phyloP scores from a whole-genome alignment of 2,797 vertebrate genomes.

The Galago senegalensis region DNA sequence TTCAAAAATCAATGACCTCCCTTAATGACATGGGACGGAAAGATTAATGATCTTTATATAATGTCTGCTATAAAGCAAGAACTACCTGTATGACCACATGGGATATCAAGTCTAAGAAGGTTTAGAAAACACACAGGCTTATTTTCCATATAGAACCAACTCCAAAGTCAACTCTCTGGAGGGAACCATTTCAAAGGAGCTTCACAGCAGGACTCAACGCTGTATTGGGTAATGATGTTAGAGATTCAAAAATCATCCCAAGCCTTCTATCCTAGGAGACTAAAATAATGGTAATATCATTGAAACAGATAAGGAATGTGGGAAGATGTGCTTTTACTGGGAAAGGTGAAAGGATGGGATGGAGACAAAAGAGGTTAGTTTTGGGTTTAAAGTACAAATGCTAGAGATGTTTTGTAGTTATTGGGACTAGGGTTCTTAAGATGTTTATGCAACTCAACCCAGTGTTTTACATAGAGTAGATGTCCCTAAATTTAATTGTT shows the following conservation, averaged over 20 bases:
- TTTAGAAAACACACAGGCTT: slow-evolving; percentile 33
- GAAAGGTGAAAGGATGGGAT: slow-evolving; percentile 45
- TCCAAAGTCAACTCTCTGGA: slow-evolving; percentile 35
- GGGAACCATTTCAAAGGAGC: slow-evolving; percentile 4
- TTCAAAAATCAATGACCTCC: slow-evolving; percentile 26
- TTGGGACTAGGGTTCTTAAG: slow-evolving; percentile 20
- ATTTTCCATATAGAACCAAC: slow-evolving; percentile 46
- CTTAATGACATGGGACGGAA: background rate
- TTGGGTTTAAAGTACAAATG: slow-evolving; percentile 33
- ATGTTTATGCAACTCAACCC: slow-evolving; percentile 1
- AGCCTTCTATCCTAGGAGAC: slow-evolving; percentile 19
- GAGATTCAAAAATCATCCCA: slow-evolving; percentile 52
- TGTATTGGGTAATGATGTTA: background rate
- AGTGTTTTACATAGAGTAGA: slow-evolving; percentile 46
- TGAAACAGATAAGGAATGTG: slow-evolving; percentile 37
- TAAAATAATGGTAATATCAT: background rate
- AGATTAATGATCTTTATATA: slow-evolving; percentile 26
- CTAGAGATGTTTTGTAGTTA: slow-evolving; percentile 52
- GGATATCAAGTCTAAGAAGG: slow-evolving; percentile 19
- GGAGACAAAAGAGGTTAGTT: slow-evolving; percentile 35
- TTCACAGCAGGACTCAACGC: slow-evolving; percentile 13
- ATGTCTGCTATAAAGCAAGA: slow-evolving; percentile 16
- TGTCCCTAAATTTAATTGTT: slow-evolving; percentile 32
- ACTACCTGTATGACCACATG: background rate
- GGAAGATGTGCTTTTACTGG: slow-evolving; percentile 12